Percentiles rank a stretch among this genome's conserved stretches.
Evolutionary conservation across 1,140 invertebrate genomes (phyloP).

Genomic region (Micrasema minimum): DNA sequence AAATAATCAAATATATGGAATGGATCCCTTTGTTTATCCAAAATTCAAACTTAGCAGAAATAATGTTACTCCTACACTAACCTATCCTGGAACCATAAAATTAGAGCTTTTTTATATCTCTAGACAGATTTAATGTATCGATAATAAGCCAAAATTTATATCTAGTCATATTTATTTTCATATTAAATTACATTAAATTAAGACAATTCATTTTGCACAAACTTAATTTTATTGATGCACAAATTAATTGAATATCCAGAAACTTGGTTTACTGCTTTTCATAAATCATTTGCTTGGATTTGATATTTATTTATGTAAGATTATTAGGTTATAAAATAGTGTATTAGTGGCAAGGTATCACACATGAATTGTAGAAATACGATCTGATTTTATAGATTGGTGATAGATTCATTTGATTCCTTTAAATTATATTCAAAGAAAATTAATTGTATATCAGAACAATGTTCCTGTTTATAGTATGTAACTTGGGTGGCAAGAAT

Average conservation of each 20-base stretch:
- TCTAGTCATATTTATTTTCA: slow-evolving; percentile 55
- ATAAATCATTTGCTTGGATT: slow-evolving; percentile 45
- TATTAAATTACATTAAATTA: slow-evolving; percentile 54
- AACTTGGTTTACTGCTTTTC: slow-evolving; percentile 49
- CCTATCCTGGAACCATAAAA: slow-evolving; percentile 53
- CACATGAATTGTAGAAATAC: slow-evolving; percentile 39
- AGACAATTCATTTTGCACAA: slow-evolving; percentile 50
- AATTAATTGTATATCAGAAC: slow-evolving; percentile 47
- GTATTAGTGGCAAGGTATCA: slow-evolving; percentile 36
- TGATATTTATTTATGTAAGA: slow-evolving; percentile 52
- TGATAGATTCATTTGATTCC: slow-evolving; percentile 10
- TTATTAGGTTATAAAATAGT: slow-evolving; percentile 47
- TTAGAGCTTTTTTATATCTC: slow-evolving; percentile 55
- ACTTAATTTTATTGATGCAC: slow-evolving; percentile 49
- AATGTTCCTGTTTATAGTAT: slow-evolving; percentile 49
- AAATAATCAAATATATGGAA: slow-evolving; percentile 42
- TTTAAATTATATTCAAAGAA: slow-evolving; percentile 15
- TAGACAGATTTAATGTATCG: slow-evolving; percentile 54
- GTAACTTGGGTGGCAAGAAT: too few species aligned
- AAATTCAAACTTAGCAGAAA: slow-evolving; percentile 44
- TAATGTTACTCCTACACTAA: slow-evolving; percentile 50
- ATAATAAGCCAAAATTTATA: slow-evolving; percentile 55
- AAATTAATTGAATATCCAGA: slow-evolving; percentile 45
- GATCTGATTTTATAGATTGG: slow-evolving; percentile 33
- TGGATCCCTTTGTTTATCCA: slow-evolving; percentile 47